A percentile compares a stretch with the other conserved stretches of the same genome.
phyloP scores from a whole-genome alignment of 2,888 invertebrate species.

The Heteropelma amictum region DNA sequence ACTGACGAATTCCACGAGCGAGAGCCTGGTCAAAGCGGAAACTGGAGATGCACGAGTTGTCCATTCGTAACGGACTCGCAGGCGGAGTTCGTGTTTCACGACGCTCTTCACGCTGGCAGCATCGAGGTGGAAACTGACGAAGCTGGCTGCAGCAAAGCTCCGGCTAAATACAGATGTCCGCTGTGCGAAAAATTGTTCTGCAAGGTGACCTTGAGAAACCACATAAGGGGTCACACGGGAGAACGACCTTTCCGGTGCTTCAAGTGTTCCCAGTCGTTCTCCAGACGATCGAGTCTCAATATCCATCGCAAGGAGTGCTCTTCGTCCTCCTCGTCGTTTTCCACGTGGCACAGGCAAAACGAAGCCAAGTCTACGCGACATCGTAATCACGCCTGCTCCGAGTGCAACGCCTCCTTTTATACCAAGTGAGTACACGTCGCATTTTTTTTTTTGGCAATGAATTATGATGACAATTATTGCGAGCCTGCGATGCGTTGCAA shows the following conservation, averaged over 20 bases:
- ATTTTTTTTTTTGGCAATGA: not conserved
- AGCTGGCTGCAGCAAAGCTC: conserved; percentile 63
- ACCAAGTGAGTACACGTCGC: conserved; percentile 76
- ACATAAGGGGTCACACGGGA: conserved; percentile 86
- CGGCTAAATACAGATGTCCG: conserved; percentile 83
- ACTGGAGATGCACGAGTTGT: conserved; percentile 82
- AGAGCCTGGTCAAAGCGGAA: conserved; percentile 46
- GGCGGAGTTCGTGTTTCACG: conserved; percentile 87
- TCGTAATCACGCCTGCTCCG: conserved; percentile 72
- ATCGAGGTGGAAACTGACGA: conserved; percentile 70
- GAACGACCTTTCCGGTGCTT: conserved; percentile 85
- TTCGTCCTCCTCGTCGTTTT: not conserved
- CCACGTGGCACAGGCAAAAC: not conserved
- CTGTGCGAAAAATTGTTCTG: conserved; percentile 83
- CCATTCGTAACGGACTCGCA: conserved; percentile 82
- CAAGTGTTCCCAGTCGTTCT: conserved; percentile 83
- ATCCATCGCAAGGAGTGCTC: conserved; percentile 80
- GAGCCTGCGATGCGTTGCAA: no score
- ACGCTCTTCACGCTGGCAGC: conserved; percentile 82
- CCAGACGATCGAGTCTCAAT: conserved; percentile 83
- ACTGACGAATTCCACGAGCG: conserved; percentile 16
- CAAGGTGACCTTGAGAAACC: conserved; percentile 84
- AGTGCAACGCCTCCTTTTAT: conserved; percentile 74
- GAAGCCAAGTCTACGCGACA: conserved; percentile 50
- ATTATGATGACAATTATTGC: no score